These are phyloP conservation scores for Glossophaga mutica DNA, from an alignment of 2,797 vertebrate species.

Conservation along the genomic window DNA sequence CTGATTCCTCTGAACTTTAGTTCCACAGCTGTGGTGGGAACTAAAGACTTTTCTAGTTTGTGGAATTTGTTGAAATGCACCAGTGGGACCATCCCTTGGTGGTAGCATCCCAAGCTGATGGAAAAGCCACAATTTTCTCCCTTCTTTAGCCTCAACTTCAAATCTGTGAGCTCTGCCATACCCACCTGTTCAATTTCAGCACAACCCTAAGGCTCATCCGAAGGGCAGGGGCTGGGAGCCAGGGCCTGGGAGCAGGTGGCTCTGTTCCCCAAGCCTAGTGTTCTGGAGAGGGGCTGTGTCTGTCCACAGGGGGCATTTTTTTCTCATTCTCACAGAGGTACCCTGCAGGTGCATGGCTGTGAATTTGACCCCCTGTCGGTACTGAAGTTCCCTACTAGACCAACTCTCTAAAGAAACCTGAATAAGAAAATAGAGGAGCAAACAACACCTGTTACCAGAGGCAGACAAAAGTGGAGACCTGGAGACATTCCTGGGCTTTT, in stretches of 20 bases:
- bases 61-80: not conserved
- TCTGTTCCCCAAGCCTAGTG: not conserved
- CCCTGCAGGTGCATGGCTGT: not conserved
- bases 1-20: not conserved
- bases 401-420: not conserved
- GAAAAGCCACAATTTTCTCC: not conserved
- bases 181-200: not conserved
- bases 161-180: not conserved
- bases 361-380: not conserved
- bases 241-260: no score
- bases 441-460: not conserved
- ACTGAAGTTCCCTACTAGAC: not conserved
- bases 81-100: not conserved
- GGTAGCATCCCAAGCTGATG: not conserved
- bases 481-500: not conserved
- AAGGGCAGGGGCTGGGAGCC: no score
- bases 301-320: not conserved
- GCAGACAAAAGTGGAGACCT: not conserved
- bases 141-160: not conserved
- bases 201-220: no score
- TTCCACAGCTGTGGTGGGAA: not conserved
- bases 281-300: not conserved
- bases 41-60: not conserved
- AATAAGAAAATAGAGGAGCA: not conserved
- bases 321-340: not conserved